These are phyloP conservation scores for Cettia cetti DNA, from an alignment of 2,113 vertebrate genomes.

Conservation along the genomic window DNA sequence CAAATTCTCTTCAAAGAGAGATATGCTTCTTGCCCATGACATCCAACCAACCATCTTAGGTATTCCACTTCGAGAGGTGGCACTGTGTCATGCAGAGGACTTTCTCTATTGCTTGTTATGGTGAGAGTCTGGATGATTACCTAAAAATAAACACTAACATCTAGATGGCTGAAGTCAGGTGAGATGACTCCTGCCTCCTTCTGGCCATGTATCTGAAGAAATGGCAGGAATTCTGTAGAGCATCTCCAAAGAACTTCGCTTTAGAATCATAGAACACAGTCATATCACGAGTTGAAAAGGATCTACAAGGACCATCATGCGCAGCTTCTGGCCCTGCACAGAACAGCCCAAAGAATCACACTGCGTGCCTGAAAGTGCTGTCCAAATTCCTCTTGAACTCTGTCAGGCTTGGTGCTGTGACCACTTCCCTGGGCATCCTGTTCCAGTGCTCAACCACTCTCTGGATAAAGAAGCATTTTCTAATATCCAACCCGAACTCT, in stretches of 20 bases:
- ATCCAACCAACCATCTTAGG: neutral
- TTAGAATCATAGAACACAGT: neutral
- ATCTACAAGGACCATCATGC: neutral
- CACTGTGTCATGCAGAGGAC: neutral
- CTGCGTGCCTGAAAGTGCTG: fast-evolving
- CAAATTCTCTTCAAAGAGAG: neutral
- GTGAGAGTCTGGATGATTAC: neutral
- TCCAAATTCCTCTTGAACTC: neutral
- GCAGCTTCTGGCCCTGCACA: neutral
- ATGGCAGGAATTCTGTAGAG: neutral
- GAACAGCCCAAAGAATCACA: neutral
- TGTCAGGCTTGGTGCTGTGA: neutral
- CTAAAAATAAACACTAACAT: neutral
- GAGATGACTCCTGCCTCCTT: neutral
- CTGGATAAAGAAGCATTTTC: neutral
- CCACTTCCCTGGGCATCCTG: neutral
- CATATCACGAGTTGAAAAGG: neutral
- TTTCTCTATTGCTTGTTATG: too few species aligned
- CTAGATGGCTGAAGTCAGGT: neutral
- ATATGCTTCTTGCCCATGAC: neutral
- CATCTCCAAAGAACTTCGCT: neutral
- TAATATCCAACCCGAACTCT: neutral
- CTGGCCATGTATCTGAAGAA: neutral
- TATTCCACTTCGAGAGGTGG: neutral
- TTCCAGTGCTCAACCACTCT: neutral